Percentiles rank a stretch among this genome's conserved stretches.
Evolutionary conservation across 1,140 invertebrate species (phyloP).

Genomic region (Eubasilissa regina): DNA sequence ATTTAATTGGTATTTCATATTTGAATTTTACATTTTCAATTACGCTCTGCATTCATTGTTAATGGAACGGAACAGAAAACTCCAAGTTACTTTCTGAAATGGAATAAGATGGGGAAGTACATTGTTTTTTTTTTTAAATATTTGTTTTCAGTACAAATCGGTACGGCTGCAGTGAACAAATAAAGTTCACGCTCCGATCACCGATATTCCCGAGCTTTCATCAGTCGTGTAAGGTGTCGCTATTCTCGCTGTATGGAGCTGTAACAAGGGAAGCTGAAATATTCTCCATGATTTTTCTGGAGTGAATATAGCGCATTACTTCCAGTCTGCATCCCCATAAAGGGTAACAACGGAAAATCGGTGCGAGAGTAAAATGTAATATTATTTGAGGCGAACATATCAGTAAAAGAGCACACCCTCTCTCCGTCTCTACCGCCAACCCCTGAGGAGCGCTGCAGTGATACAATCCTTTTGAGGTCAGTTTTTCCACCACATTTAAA

Average conservation of each 20-base stretch:
- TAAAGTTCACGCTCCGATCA: background rate
- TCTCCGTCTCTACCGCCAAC: too few species aligned
- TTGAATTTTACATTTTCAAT: too few species aligned
- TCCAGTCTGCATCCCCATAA: constrained; percentile 45
- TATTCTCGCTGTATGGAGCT: background rate
- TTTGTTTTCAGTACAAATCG: too few species aligned
- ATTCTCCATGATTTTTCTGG: constrained; percentile 36
- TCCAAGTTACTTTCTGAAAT: too few species aligned
- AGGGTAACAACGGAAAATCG: constrained; percentile 44
- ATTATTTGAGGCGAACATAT: constrained; percentile 42
- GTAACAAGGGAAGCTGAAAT: constrained; percentile 34
- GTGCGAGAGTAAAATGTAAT: constrained; percentile 51
- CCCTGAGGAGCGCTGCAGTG: too few species aligned
- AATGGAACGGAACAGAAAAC: too few species aligned
- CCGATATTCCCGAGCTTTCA: background rate
- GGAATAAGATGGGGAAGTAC: too few species aligned
- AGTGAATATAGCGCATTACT: constrained; percentile 54
- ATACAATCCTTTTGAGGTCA: too few species aligned
- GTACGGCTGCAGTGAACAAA: background rate
- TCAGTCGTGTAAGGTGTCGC: background rate
- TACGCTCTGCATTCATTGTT: too few species aligned
- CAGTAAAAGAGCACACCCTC: constrained; percentile 22
- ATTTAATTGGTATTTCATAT: too few species aligned
- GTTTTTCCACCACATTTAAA: too few species aligned
- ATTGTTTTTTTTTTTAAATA: too few species aligned